These are phyloP conservation scores for Creontiades dilutus DNA, from an alignment of 2,888 invertebrate genomes.

Conservation along the genomic window DNA sequence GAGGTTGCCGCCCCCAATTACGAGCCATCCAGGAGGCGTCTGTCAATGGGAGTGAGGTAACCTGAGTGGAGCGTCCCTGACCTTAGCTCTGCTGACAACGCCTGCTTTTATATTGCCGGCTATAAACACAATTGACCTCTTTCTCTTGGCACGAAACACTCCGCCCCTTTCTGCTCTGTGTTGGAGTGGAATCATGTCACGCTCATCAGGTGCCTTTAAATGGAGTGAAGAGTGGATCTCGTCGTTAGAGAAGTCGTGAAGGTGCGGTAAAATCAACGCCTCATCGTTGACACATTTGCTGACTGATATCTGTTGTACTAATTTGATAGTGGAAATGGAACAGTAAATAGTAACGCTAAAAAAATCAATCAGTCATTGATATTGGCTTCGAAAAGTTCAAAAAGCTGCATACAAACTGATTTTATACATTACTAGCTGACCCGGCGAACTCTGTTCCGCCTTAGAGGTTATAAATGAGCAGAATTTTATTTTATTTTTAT, in stretches of 20 bases:
- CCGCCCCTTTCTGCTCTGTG: not conserved
- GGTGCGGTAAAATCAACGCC: not conserved
- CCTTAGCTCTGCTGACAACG: constrained; percentile 26
- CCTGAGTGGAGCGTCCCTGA: not conserved
- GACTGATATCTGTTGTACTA: no score
- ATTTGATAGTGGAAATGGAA: no score
- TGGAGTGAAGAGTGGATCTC: not conserved
- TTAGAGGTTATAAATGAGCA: no score
- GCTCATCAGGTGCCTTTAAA: not conserved
- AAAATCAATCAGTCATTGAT: no score
- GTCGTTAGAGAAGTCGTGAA: not conserved
- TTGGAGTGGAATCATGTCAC: constrained; percentile 11
- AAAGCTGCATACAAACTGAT: no score
- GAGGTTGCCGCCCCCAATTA: not conserved
- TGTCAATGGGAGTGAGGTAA: not conserved
- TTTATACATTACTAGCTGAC: no score
- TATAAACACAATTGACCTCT: constrained; percentile 53
- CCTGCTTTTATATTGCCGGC: constrained; percentile 46
- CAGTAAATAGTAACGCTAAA: no score
- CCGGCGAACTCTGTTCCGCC: no score
- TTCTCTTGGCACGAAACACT: constrained; percentile 14
- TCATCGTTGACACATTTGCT: no score
- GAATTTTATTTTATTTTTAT: no score
- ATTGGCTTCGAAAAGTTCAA: no score
- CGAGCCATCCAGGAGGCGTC: not conserved